Conservation (phyloP, 1,140 invertebrate species). For the Macrocentrus cingulum region DNA sequence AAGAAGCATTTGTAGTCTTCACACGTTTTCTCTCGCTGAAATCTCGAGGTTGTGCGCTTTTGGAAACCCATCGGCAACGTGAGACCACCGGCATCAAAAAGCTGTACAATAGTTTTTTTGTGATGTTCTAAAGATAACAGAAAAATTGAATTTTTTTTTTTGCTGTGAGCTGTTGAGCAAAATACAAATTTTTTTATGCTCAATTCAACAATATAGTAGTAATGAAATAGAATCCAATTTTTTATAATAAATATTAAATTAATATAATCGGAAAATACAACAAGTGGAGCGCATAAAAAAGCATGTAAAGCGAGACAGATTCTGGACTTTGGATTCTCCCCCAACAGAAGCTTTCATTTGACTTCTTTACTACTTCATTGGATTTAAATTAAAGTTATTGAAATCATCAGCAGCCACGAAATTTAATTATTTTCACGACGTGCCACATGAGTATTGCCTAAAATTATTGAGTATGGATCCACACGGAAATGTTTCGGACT, state of each 20-base stretch:
- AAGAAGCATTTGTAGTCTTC: constrained; percentile 57
- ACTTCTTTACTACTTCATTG: neutral
- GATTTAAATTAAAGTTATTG: constrained; percentile 4
- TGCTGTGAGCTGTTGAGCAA: no score
- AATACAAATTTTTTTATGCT: no score
- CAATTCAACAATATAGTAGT: neutral
- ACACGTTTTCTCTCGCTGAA: constrained; percentile 56
- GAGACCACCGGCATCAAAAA: constrained; percentile 82
- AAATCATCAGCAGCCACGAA: neutral
- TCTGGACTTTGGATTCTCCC: constrained; percentile 21
- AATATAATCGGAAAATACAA: neutral
- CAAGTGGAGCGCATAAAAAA: constrained; percentile 9
- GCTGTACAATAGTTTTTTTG: constrained; percentile 81
- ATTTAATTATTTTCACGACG: constrained; percentile 5
- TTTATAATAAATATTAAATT: neutral
- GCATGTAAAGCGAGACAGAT: constrained; percentile 10
- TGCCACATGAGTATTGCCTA: neutral
- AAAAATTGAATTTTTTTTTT: neutral
- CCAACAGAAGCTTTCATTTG: neutral
- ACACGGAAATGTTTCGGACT: constrained; percentile 44
- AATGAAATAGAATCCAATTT: neutral
- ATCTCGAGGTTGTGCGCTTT: constrained; percentile 63
- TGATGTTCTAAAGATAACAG: constrained; percentile 71
- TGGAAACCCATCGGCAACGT: constrained; percentile 76
- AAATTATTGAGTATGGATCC: constrained; percentile 43